These are phyloP conservation scores for Acronicta psi DNA, from an alignment of 2,888 invertebrate genomes.

Conservation along the genomic window DNA sequence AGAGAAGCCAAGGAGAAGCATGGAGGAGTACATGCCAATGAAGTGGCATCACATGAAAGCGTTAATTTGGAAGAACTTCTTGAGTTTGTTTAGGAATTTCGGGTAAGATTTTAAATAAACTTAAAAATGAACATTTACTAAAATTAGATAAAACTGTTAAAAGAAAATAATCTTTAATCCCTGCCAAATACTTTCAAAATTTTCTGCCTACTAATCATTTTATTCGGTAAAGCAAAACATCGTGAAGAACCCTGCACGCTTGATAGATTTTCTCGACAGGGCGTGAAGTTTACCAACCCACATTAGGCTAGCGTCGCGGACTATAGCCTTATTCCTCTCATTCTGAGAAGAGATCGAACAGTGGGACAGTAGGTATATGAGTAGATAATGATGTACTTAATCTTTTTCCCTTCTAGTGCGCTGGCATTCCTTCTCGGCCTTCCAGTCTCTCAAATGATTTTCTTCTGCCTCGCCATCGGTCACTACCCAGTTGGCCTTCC, in stretches of 20 bases:
- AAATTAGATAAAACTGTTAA: too few relatives aligned
- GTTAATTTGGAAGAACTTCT: constrained; percentile 95
- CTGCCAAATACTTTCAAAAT: too few relatives aligned
- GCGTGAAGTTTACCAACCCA: too few relatives aligned
- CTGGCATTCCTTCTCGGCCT: constrained; percentile 95
- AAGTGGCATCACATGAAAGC: constrained; percentile 93
- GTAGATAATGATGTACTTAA: background rate
- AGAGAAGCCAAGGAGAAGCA: constrained; percentile 88
- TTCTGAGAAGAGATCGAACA: too few relatives aligned
- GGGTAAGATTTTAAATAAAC: constrained; percentile 86
- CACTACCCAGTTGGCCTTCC: constrained; percentile 94
- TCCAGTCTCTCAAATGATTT: constrained; percentile 95
- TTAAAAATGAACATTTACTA: background rate
- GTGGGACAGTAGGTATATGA: too few relatives aligned
- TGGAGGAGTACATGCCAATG: constrained; percentile 90
- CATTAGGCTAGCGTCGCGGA: too few relatives aligned
- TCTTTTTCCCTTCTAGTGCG: constrained; percentile 84
- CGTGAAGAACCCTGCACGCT: too few relatives aligned
- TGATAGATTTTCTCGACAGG: too few relatives aligned
- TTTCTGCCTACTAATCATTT: too few relatives aligned
- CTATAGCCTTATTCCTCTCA: too few relatives aligned
- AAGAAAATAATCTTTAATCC: too few relatives aligned
- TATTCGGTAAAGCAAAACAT: too few relatives aligned
- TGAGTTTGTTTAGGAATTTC: constrained; percentile 95
- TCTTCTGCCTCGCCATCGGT: constrained; percentile 97